Percentiles rank a stretch among this genome's conserved stretches.
Conservation (phyloP, 2,888 invertebrate species). For the Charanyca ferruginea region DNA sequence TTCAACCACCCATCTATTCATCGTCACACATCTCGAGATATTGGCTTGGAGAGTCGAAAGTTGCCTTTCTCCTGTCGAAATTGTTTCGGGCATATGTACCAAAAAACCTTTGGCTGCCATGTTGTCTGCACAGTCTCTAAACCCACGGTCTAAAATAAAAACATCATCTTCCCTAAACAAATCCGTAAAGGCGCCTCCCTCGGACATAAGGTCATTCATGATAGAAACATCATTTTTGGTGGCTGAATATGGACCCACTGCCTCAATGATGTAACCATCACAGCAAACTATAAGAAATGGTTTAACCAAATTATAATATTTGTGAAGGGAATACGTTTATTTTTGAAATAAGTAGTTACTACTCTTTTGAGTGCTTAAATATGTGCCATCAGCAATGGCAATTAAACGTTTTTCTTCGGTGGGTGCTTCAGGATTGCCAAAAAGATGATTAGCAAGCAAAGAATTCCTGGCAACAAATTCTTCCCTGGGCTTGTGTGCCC, state of each 20-base stretch:
- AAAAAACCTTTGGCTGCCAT: no score
- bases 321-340: no score
- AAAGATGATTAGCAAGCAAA: constrained; percentile 9
- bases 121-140: no score
- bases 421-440: constrained; percentile 20
- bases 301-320: constrained; percentile 20
- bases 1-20: constrained; percentile 7
- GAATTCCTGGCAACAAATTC: constrained; percentile 14
- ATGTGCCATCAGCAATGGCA: constrained; percentile 24
- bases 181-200: no score
- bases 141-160: no score
- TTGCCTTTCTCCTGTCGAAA: no score
- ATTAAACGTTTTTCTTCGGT: constrained; percentile 11
- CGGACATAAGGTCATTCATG: no score
- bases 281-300: constrained; percentile 31
- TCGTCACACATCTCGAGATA: no score
- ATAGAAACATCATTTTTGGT: no score
- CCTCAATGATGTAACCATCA: constrained; percentile 25
- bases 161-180: no score
- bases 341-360: constrained; percentile 25
- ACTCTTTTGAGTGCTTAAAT: constrained; percentile 24
- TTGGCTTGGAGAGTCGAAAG: no score
- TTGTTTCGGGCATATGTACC: no score
- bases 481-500: constrained; percentile 4
- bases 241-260: constrained; percentile 18